Evolutionary conservation across 2,888 invertebrate species (phyloP).

Genomic region (Ypsolopha scabrella): DNA sequence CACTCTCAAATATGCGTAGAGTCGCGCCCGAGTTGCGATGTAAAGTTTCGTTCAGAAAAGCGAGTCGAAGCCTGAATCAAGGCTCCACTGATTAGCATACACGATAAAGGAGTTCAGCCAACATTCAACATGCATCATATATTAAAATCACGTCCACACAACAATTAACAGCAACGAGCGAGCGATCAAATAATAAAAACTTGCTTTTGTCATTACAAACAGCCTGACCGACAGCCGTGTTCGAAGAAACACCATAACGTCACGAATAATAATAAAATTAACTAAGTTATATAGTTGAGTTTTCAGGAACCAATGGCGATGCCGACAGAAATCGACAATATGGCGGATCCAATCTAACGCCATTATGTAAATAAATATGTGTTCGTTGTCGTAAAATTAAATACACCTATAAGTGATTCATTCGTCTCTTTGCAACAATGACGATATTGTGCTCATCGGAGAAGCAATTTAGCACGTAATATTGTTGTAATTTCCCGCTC

Average conservation of each 20-base stretch:
- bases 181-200: conserved; percentile 64
- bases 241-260: conserved; percentile 45
- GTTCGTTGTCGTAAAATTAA: background rate
- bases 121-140: conserved; percentile 58
- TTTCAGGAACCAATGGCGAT: conserved; percentile 13
- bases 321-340: conserved; percentile 28
- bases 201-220: conserved; percentile 59
- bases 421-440: background rate
- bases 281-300: conserved; percentile 3
- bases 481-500: background rate
- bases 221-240: conserved; percentile 28
- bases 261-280: conserved; percentile 32
- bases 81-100: conserved; percentile 49
- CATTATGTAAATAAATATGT: background rate
- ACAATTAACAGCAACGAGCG: conserved; percentile 63
- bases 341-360: conserved; percentile 24
- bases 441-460: background rate
- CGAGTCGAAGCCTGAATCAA: conserved; percentile 9
- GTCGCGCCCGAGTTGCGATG: background rate
- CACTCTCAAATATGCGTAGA: conserved; percentile 15
- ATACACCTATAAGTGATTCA: background rate
- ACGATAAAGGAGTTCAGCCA: conserved; percentile 40
- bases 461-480: background rate
- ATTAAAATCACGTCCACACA: conserved; percentile 64
- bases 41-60: background rate